Evolutionary conservation across 2,113 vertebrate genomes (phyloP).

Genomic region (Callithrix jacchus): DNA sequence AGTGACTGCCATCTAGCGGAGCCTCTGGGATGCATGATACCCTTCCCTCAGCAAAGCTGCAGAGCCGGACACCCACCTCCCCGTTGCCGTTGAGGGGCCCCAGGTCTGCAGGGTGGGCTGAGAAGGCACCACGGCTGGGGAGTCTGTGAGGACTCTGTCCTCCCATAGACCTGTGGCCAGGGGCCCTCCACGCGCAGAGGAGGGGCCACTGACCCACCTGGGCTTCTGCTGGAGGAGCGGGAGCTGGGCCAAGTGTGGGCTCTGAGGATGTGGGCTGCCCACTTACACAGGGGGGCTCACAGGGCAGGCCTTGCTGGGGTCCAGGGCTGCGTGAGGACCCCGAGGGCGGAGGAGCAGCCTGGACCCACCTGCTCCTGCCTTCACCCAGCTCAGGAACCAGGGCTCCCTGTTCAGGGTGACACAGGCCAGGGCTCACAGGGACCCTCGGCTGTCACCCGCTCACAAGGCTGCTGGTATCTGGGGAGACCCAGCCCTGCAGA

Average conservation of each 20-base stretch:
- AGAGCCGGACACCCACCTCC: not conserved
- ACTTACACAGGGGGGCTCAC: accelerated
- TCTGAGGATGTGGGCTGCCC: too few relatives aligned
- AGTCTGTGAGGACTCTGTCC: not conserved
- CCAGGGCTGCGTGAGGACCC: not conserved
- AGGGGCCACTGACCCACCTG: not conserved
- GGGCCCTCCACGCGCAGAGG: accelerated
- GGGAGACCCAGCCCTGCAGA: not conserved
- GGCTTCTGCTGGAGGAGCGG: too few relatives aligned
- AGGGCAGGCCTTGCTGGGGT: not conserved
- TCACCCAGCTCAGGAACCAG: not conserved
- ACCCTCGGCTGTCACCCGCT: not conserved
- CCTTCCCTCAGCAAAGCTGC: constrained; percentile 67
- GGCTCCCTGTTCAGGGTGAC: not conserved
- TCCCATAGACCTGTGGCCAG: not conserved
- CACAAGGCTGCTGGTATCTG: not conserved
- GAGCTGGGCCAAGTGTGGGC: not conserved
- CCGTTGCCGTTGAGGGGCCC: not conserved
- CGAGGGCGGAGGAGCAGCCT: not conserved
- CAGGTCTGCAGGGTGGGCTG: accelerated
- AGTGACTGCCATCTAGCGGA: constrained; percentile 48
- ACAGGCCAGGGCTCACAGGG: not conserved
- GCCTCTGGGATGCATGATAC: constrained; percentile 78
- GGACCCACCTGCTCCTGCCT: not conserved
- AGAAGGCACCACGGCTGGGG: not conserved